These are phyloP conservation scores for Eubasilissa splendida DNA, from an alignment of 2,888 invertebrate species.

Conservation along the genomic window DNA sequence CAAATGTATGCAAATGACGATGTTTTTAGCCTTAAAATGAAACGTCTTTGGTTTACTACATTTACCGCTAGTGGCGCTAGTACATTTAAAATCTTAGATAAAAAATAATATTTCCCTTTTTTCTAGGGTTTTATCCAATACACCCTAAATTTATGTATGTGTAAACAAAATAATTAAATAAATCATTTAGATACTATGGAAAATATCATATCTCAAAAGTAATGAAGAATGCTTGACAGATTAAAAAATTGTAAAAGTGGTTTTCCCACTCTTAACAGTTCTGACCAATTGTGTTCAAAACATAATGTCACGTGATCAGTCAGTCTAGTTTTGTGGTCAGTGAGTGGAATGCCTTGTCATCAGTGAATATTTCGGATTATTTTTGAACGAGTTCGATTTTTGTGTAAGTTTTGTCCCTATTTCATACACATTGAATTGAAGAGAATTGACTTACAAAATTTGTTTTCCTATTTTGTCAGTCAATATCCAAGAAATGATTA, in stretches of 20 bases:
- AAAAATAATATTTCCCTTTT: not conserved
- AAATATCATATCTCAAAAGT: not conserved
- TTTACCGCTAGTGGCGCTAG: slow-evolving; percentile 35
- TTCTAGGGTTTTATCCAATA: not conserved
- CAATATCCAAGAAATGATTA: slow-evolving; percentile 65
- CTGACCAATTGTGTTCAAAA: slow-evolving; percentile 53
- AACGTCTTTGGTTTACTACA: not conserved
- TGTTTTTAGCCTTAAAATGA: slow-evolving; percentile 6
- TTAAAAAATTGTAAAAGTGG: slow-evolving; percentile 16
- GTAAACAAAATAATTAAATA: not conserved
- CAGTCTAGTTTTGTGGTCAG: slow-evolving; percentile 72
- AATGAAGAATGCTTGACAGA: slow-evolving; percentile 1
- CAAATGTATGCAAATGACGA: not conserved
- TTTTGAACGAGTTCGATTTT: slow-evolving; percentile 73
- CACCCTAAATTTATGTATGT: not conserved
- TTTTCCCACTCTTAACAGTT: slow-evolving; percentile 30
- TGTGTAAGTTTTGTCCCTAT: slow-evolving; percentile 65
- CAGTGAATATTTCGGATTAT: slow-evolving; percentile 74
- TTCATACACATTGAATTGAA: slow-evolving; percentile 52
- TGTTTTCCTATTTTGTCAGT: not conserved
- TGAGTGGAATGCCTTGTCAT: slow-evolving; percentile 76
- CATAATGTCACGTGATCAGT: slow-evolving; percentile 63
- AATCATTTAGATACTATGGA: not conserved
- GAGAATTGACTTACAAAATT: not conserved
- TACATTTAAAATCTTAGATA: not conserved